Conservation (phyloP, 2,797 vertebrate species). For the Rhodeus uyekii region DNA sequence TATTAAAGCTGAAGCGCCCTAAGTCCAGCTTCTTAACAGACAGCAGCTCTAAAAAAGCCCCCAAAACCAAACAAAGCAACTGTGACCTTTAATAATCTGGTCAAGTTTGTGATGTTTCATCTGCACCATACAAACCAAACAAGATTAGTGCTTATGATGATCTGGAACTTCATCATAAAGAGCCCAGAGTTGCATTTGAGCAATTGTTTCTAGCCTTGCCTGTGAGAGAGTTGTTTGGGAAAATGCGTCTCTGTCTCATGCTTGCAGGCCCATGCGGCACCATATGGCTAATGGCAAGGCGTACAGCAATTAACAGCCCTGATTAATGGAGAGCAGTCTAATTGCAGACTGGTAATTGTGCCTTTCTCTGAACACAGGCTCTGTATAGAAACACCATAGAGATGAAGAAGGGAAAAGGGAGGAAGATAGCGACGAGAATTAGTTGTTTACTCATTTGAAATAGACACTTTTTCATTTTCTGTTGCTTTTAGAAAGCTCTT, state of each 20-base stretch:
- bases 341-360: constrained; percentile 71
- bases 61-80: constrained; percentile 41
- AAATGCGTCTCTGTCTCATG: constrained; percentile 72
- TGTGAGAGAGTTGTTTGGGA: constrained; percentile 48
- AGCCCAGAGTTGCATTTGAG: constrained; percentile 49
- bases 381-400: constrained; percentile 41
- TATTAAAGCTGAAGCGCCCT: constrained; percentile 49
- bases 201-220: constrained; percentile 50
- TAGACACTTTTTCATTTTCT: constrained; percentile 24
- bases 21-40: constrained; percentile 21
- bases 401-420: constrained; percentile 35
- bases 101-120: constrained; percentile 18
- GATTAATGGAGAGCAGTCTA: constrained; percentile 97
- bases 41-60: constrained; percentile 26
- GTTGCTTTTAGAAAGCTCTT: constrained; percentile 30
- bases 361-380: constrained; percentile 50
- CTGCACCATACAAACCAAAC: constrained; percentile 6
- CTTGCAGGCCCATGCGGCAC: constrained; percentile 89
- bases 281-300: constrained; percentile 97
- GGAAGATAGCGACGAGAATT: not conserved
- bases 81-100: constrained; percentile 25
- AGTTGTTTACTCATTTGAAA: constrained; percentile 48
- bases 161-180: constrained; percentile 22
- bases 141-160: constrained; percentile 9
- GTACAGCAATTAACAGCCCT: constrained; percentile 93